A percentile compares a stretch with the other conserved stretches of the same genome.
phyloP scores from a whole-genome alignment of 1,140 invertebrate genomes.

The Euwallacea similis region DNA sequence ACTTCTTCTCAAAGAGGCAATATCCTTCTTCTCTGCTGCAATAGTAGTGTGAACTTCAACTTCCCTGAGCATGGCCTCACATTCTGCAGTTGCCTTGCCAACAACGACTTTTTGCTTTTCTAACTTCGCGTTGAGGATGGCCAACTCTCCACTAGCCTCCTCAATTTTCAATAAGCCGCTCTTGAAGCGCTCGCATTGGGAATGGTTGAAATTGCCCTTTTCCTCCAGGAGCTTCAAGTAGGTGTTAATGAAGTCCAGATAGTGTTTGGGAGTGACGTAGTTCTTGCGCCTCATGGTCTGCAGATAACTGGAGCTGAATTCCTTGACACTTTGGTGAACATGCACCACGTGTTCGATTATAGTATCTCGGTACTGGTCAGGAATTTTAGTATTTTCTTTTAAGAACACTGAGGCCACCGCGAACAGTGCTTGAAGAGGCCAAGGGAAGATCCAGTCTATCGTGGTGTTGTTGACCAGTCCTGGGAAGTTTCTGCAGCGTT shows the following conservation, averaged over 20 bases:
- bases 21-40: conserved; percentile 72
- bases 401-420: conserved; percentile 83
- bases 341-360: conserved; percentile 83
- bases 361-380: conserved; percentile 55
- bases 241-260: conserved; percentile 79
- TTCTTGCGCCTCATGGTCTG: conserved; percentile 73
- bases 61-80: conserved; percentile 69
- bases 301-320: conserved; percentile 73
- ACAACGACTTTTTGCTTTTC: conserved; percentile 77
- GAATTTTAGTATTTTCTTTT: conserved; percentile 57
- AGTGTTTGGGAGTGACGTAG: conserved; percentile 89
- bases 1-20: conserved; percentile 73
- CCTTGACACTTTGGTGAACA: conserved; percentile 73
- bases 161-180: conserved; percentile 77
- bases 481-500: conserved; percentile 85
- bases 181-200: conserved; percentile 68
- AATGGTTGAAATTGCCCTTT: conserved; percentile 65
- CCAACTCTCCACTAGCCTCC: conserved; percentile 74
- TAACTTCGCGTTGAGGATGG: conserved; percentile 72
- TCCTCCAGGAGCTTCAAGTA: conserved; percentile 76
- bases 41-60: conserved; percentile 60
- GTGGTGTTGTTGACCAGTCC: conserved; percentile 90
- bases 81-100: conserved; percentile 72
- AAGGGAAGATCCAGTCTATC: conserved; percentile 91
- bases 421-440: conserved; percentile 85